Base-by-base conservation (phyloP, 2,797 vertebrate species). In the Myripristis murdjan region DNA sequence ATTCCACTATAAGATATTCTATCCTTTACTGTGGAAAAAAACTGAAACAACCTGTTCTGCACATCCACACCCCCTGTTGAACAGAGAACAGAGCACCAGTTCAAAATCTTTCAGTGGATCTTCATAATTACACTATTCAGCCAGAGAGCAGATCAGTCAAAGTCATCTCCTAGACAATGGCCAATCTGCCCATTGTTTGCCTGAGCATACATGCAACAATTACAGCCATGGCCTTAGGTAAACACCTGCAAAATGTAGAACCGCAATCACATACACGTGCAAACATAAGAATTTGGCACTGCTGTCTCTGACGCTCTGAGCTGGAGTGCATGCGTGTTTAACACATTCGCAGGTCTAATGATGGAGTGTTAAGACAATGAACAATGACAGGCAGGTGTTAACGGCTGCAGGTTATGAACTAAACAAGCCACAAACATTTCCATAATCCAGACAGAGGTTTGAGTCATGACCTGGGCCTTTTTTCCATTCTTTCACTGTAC, bases 321-420 rank as follows among this genome's bases (percentile, higher is more conserved):
- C 62, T 44, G 37, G 53, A 58, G 48, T 70, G 44, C 46, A 44
- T 72, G 81, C 69, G 72, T 79, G 68, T 74, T 84, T 80, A 63
- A 84, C 67, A 79, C 66, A 77, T 60, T 75, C 46, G 52, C 7
- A 1, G 6, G 47, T 54, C 61, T 87, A 89, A 89, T 89, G 88
- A 91, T 85, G 66, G 83, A 88, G 86, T 88, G 79, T 81, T 76
- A 83, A 73, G 67, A 54, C 58, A 62, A 71, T 37, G 65, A 64
- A 79, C 80, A 82, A 80, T 76, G 86, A 84, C 89, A 88, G 81
- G 71, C 92, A 89, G 90, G 88, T 92, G 91, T 89, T 86, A 89
- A 83, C 74, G 70, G 79, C 86, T 83, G 70, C 63, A 72, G 84
- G 84, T 67, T 51, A 59, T 18, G 56, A 48, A 74, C 63, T 75